Evolutionary conservation across 1,140 invertebrate species (phyloP).

Genomic region (Asobara japonica): DNA sequence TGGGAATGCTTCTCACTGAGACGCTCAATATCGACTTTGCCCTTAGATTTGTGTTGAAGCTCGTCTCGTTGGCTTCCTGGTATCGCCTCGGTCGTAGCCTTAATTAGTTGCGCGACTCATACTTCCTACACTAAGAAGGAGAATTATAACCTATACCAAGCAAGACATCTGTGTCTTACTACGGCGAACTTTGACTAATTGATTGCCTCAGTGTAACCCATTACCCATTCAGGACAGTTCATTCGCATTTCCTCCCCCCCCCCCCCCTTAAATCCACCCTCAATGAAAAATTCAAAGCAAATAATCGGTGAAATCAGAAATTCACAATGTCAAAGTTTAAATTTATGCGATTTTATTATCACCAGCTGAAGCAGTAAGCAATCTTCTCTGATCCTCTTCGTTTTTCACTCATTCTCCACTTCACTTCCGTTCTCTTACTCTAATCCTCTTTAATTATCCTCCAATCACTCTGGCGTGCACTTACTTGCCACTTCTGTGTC

Average conservation of each 20-base stretch:
- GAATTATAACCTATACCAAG: neutral
- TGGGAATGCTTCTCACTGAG: neutral
- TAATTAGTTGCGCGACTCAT: conserved; percentile 13
- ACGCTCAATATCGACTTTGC: conserved; percentile 7
- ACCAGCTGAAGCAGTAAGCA: neutral
- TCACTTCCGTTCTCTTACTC: neutral
- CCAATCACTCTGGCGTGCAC: conserved; percentile 16
- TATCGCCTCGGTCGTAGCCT: neutral
- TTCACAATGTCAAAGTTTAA: conserved; percentile 1
- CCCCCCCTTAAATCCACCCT: neutral
- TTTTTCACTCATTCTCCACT: neutral
- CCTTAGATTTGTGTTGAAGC: neutral
- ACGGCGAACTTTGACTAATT: neutral
- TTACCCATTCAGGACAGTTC: neutral
- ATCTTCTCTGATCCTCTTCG: neutral
- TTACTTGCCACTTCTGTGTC: conserved; percentile 22
- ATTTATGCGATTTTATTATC: neutral
- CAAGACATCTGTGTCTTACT: neutral
- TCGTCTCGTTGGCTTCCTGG: conserved; percentile 1
- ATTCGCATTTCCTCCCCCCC: neutral
- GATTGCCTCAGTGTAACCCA: neutral
- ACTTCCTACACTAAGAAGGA: neutral
- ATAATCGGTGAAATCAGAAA: too few species aligned
- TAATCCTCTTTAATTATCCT: conserved; percentile 22
- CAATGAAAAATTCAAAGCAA: too few species aligned